Base-by-base conservation (phyloP, 2,113 vertebrate species). In the Daubentonia madagascariensis region DNA sequence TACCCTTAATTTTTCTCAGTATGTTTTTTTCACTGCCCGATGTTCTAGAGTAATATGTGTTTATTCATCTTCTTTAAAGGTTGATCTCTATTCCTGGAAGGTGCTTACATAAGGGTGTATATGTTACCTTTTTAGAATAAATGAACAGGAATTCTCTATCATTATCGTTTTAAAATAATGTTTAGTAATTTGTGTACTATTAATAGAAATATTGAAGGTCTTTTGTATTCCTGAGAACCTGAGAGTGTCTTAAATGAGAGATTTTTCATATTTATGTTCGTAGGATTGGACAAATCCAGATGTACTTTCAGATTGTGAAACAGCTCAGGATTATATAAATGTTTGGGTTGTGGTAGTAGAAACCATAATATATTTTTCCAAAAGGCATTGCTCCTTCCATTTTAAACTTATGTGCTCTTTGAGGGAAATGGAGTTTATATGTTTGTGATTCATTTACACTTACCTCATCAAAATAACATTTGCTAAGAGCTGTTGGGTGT, bases 381-480 rank as follows among this genome's bases (percentile, higher is more conserved):
- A 96, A 97, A 94, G 35, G 1, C 13, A 70, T 89, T 84, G 30
- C 65, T 96, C 23, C 79, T 94, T 91, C 86, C 63, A 57, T 83
- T 93, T 93, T 75, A 81, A 94, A 87, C 23, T 73, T 96, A 28
- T 13, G 12, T 87, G 28, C 43, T 96, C 10, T 96, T 90, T 87
- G 79, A 94, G 32, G 70, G 35, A 95, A 94, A 96, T 94, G 87
- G 50, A 84, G 25, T 72, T 94, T 92, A 88, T 90, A 57, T 92
- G 85, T 91, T 97, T 97, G 40, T 84, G 73, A 96, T 96, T 96
- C 43, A 90, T 89, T 96, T 96, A 73, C 57, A 95, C 90, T 95
- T 96, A 95, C 78, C 70, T 96, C 90, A 96, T 94, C 80, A 92
- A 92, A 97, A 89, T 90, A 97, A 72, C 50, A 59, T 95, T 97